Evolutionary conservation across 2,113 vertebrate genomes (phyloP), one percentile per base, ranked within the genome.

Genomic region (Microtus richardsoni): DNA sequence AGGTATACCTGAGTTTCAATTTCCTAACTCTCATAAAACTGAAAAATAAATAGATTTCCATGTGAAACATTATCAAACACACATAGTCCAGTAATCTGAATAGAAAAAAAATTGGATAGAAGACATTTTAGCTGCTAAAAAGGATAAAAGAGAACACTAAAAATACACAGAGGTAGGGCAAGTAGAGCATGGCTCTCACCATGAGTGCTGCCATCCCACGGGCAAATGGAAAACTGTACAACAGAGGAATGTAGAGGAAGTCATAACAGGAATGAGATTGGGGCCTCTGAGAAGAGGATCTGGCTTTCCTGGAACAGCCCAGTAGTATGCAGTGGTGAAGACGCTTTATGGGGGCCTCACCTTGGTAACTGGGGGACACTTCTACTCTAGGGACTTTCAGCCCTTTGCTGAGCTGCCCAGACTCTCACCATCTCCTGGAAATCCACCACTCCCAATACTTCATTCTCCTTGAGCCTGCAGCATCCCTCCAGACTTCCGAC

Each of bases 1-100:
- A 26, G 5, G 58, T 86, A 19, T 83, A 44, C 92, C 71, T 96
- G n/a, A 52, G 8, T 36, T 88, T 94, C 94, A 91, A 52, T 82
- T 91, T 89, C 41, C 22, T 75, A 88, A 85, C 44, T 95, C 21
- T 30, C 11, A 9, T 85, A 58, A 74, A 89, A 41, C 33, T 94
- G 71, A 87, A 14, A 36, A 68, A 82, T 77, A 36, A 62, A 82
- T 77, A 86, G 92, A 62, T 82, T 78, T 33, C 41, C 28, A 82
- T 21, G 6, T 49, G 30, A 49, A 33, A 58, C 70, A 89, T 86
- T 77, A 21, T 21, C 52, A 92, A 86, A 47, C 36, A 84, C 16
- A 66, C 5, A 62, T 3, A 60, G 11, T 39, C 26, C 13, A 78
- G 7, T 52, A 30, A 85, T 60, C 49, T 91, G 21, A 70, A 19